Evolutionary conservation across 2,888 invertebrate genomes (phyloP).

Genomic region (Polydrusus pterygomalis): DNA sequence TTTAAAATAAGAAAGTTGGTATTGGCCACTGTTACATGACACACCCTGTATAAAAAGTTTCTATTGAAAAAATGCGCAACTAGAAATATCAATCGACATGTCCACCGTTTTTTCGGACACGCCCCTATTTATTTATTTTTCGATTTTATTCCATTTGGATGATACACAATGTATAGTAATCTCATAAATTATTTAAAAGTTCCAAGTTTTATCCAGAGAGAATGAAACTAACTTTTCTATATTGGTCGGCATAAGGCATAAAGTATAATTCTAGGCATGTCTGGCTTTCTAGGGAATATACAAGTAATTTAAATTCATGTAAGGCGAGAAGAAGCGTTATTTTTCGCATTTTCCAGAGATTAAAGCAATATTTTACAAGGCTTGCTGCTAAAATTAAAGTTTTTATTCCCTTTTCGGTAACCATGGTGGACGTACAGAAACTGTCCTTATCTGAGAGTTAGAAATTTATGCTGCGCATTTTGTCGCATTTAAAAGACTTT

Average conservation of each 20-base stretch:
- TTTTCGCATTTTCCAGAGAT: constrained; percentile 71
- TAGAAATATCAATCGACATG: too few species aligned
- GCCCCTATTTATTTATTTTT: too few species aligned
- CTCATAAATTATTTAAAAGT: constrained; percentile 39
- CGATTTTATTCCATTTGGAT: too few species aligned
- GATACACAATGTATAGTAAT: constrained; percentile 20
- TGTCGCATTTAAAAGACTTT: constrained; percentile 68
- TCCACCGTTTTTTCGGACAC: too few species aligned
- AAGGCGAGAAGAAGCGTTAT: constrained; percentile 71
- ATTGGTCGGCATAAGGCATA: constrained; percentile 49
- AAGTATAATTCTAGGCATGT: constrained; percentile 46
- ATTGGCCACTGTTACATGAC: too few species aligned
- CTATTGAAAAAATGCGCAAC: too few species aligned
- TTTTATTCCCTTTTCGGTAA: constrained; percentile 59
- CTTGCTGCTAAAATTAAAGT: constrained; percentile 70
- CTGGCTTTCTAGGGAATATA: constrained; percentile 49
- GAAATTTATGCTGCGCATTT: constrained; percentile 69
- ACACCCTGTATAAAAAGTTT: too few species aligned
- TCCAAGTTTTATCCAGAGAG: constrained; percentile 42
- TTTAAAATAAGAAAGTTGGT: too few species aligned
- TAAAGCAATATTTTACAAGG: constrained; percentile 72
- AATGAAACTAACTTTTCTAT: constrained; percentile 45
- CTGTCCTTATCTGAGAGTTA: constrained; percentile 68
- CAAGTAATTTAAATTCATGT: constrained; percentile 72
- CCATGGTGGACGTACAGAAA: constrained; percentile 67